Conservation (phyloP, 2,888 invertebrate genomes). For the Acrobeloides nanus region DNA sequence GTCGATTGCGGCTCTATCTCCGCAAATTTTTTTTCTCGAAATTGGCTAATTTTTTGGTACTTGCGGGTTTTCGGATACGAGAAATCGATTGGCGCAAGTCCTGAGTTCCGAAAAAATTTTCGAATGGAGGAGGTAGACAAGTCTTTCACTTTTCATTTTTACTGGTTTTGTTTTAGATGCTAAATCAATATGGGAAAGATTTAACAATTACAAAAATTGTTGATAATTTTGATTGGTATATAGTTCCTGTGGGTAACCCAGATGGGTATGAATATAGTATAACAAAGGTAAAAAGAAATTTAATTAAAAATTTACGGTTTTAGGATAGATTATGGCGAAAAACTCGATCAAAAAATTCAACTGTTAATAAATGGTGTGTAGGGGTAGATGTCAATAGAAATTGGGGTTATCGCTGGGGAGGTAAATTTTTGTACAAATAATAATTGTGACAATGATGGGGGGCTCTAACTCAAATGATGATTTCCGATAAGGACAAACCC, state of each 20-base stretch:
- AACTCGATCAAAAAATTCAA: slow-evolving; percentile 44
- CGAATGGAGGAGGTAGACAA: too few relatives aligned
- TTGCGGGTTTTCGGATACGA: too few relatives aligned
- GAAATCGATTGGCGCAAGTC: too few relatives aligned
- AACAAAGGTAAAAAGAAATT: slow-evolving; percentile 21
- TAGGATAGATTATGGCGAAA: slow-evolving; percentile 51
- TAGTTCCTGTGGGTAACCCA: slow-evolving; percentile 49
- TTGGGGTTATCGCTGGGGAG: slow-evolving; percentile 51
- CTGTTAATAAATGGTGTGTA: slow-evolving; percentile 42
- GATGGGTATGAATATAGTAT: slow-evolving; percentile 50
- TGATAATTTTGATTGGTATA: slow-evolving; percentile 48
- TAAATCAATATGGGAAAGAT: slow-evolving; percentile 29
- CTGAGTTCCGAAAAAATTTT: too few relatives aligned
- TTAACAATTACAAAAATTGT: slow-evolving; percentile 25
- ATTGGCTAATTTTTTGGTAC: too few relatives aligned
- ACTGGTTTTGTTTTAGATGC: slow-evolving; percentile 26
- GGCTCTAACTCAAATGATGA: too few relatives aligned
- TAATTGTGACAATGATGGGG: too few relatives aligned
- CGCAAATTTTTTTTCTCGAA: too few relatives aligned
- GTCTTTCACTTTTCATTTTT: too few relatives aligned
- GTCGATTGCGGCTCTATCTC: too few relatives aligned
- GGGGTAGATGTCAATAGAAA: slow-evolving; percentile 53
- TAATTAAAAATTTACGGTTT: neutral
- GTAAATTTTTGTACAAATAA: slow-evolving; percentile 17
- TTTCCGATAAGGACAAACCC: too few relatives aligned